A percentile compares a stretch with the other conserved stretches of the same genome.
Conservation (phyloP, 2,797 vertebrate species). For the Arrhamphus sclerolepis region DNA sequence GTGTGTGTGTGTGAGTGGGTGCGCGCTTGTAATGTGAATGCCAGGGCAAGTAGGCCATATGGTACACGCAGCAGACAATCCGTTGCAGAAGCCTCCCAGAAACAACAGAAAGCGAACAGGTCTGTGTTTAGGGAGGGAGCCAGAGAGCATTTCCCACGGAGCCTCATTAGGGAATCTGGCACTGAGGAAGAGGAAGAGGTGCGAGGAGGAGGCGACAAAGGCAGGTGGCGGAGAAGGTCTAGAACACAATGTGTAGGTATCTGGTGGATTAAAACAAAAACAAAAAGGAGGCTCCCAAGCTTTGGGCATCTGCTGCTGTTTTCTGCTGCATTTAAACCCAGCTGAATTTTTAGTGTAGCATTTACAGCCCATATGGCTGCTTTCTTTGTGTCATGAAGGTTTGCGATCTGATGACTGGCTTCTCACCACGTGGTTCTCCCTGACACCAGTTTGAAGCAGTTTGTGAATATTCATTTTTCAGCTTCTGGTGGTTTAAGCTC, state of each 20-base stretch:
- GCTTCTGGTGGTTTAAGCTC: conserved; percentile 6
- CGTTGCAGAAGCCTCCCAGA: conserved; percentile 50
- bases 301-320: conserved; percentile 32
- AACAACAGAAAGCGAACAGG: conserved; percentile 55
- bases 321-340: conserved; percentile 27
- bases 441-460: conserved; percentile 1
- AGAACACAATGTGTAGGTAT: conserved; percentile 51
- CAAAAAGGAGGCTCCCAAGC: conserved; percentile 33
- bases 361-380: not conserved
- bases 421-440: conserved; percentile 51
- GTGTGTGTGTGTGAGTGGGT: not conserved
- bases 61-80: conserved; percentile 48
- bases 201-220: conserved; percentile 37
- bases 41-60: conserved; percentile 55
- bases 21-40: conserved; percentile 13
- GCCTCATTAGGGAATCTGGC: conserved; percentile 76
- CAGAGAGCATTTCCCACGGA: conserved; percentile 64
- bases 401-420: conserved; percentile 48
- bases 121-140: conserved; percentile 52
- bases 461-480: conserved; percentile 9
- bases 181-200: conserved; percentile 48
- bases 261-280: conserved; percentile 16
- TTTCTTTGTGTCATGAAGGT: conserved; percentile 8
- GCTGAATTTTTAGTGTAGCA: conserved; percentile 12
- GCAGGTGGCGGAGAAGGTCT: conserved; percentile 56